A percentile compares a stretch with the other conserved stretches of the same genome.
These are phyloP conservation scores for Dipodomys stephensi DNA, from an alignment of 2,113 vertebrate genomes.

Conservation along the genomic window DNA sequence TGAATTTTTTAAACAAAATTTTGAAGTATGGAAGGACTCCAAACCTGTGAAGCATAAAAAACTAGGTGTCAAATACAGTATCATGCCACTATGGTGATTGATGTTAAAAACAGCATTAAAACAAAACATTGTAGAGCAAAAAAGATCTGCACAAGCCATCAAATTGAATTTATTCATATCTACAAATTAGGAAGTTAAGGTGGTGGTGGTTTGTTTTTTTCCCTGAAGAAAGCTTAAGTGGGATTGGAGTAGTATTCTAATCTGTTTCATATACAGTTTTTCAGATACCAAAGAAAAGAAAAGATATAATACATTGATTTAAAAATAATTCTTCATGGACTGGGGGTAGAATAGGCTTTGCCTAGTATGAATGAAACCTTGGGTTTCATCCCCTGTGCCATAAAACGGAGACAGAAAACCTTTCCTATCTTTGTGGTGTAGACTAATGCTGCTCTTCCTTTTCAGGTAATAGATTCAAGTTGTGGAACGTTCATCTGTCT, in stretches of 20 bases:
- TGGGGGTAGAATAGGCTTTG: background rate
- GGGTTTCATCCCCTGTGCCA: background rate
- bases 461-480: background rate
- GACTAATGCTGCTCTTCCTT: background rate
- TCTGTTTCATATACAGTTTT: background rate
- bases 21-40: background rate
- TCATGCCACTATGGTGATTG: background rate
- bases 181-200: background rate
- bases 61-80: background rate
- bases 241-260: background rate
- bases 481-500: background rate
- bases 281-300: background rate
- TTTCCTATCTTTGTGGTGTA: background rate
- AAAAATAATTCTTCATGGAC: background rate
- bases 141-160: background rate
- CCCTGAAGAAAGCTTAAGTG: background rate
- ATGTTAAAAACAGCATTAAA: background rate
- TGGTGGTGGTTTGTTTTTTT: background rate
- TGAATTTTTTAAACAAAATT: background rate
- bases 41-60: constrained; percentile 28
- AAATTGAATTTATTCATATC: background rate
- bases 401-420: background rate
- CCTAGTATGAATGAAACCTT: background rate
- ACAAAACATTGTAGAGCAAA: background rate
- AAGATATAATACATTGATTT: constrained; percentile 5